Evolutionary conservation across 2,888 invertebrate genomes (phyloP).

Genomic region (Leptinotarsa juncta): DNA sequence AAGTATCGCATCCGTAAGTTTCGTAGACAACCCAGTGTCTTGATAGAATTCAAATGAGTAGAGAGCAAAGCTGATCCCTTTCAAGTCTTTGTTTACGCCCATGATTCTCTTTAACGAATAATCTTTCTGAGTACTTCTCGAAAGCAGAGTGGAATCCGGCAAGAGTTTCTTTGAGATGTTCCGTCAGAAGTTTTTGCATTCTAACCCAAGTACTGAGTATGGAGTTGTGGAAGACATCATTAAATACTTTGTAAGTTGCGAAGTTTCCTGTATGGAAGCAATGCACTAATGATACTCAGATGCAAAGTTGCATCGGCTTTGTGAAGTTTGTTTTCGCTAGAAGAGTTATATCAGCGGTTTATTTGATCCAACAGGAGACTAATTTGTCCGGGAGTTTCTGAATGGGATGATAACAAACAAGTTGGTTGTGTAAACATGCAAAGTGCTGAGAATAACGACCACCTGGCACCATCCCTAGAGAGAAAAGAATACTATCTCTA

Average conservation of each 20-base stretch:
- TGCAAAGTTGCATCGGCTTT: slow-evolving; percentile 27
- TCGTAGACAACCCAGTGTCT: not conserved
- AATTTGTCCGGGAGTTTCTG: not conserved
- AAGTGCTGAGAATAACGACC: not conserved
- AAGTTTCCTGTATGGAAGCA: slow-evolving; percentile 23
- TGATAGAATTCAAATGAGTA: not conserved
- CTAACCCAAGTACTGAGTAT: slow-evolving; percentile 17
- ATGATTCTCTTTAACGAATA: slow-evolving; percentile 17
- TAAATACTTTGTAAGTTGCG: slow-evolving; percentile 32
- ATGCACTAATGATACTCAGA: slow-evolving; percentile 32
- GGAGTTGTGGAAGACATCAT: slow-evolving; percentile 32
- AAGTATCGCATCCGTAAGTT: not conserved
- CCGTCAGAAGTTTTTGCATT: slow-evolving; percentile 27
- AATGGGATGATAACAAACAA: not conserved
- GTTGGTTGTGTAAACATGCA: not conserved
- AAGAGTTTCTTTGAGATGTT: slow-evolving; percentile 25
- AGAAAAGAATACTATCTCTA: no score
- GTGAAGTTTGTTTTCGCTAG: slow-evolving; percentile 22
- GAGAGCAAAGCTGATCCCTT: not conserved
- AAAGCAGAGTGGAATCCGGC: slow-evolving; percentile 16
- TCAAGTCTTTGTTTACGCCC: slow-evolving; percentile 17
- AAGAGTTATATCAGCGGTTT: slow-evolving; percentile 20
- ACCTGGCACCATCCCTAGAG: no score
- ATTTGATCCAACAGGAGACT: slow-evolving; percentile 16
- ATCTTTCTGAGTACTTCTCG: slow-evolving; percentile 18